Evolutionary conservation across 2,113 vertebrate genomes (phyloP), one percentile per base, ranked within the genome.

Genomic region (Sprattus sprattus): DNA sequence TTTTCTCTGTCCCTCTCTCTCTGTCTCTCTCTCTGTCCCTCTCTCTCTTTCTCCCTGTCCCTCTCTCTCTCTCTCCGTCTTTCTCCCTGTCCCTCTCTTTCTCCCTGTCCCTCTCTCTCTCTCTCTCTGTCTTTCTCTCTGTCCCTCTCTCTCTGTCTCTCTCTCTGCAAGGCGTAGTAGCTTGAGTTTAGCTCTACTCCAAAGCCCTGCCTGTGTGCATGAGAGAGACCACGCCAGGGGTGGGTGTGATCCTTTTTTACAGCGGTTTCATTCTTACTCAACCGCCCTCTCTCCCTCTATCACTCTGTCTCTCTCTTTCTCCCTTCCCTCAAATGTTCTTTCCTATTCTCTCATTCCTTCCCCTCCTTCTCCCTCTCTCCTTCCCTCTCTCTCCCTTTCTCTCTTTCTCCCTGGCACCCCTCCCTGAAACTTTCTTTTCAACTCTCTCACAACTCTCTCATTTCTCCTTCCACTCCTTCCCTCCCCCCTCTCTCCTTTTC

Each of bases 291-390:
- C 64, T 67, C 64, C 20, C 60, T 22, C 20, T n/a, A 20, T 64
- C 60, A 1, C 54, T 60, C 54, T 16, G 25, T 71, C 11, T 78
- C 13, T 78, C 32, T 39, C 28, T 75, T 32, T 3, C 71, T 4
- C 28, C 20, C 71, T 28, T 78, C 82, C 83, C 49, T 15, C 15
- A 0, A 32, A 50, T 83, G 50, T 82, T 1, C 81, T 9, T 85
- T 85, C 82, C 81, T 71, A 78, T 50, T 47, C 50, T 45, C 71
- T 67, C 22, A 25, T 81, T 50, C 84, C 82, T 47, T 1, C 6
- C 84, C 88, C n/a, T 87, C 28, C 15, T 16, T 32, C 67, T 2
- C 28, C 0, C 67, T 75, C 2, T 13, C 22, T 7, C 22, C 57
- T 64, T 64, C 57, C 3, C 3, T n/a, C 60, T 64, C 60, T 8